Evolutionary conservation across 2,888 invertebrate genomes (phyloP).

Genomic region (Callyntrura guangdongensis): DNA sequence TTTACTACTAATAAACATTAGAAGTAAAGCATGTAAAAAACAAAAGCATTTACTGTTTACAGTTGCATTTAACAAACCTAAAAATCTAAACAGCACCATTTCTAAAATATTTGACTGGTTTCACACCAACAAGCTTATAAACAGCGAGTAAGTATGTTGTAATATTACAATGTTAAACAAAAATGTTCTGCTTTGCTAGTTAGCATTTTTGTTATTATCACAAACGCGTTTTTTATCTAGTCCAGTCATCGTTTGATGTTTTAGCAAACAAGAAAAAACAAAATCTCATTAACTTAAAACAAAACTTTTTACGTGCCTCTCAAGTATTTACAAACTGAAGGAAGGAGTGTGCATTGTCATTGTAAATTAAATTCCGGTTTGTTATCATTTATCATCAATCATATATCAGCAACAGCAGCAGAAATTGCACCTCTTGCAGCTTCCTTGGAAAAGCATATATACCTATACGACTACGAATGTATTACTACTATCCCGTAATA

Average conservation of each 20-base stretch:
- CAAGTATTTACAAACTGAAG: not conserved
- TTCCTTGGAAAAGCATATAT: not conserved
- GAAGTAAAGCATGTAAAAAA: too few species aligned
- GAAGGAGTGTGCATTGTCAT: slow-evolving; percentile 35
- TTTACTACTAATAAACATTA: too few species aligned
- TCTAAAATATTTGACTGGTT: too few species aligned
- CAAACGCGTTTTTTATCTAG: not conserved
- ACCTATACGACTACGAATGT: not conserved
- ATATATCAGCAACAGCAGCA: slow-evolving; percentile 8
- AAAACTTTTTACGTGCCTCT: slow-evolving; percentile 21
- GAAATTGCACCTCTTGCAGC: slow-evolving; percentile 1
- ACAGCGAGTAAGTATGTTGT: too few species aligned
- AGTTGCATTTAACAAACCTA: too few species aligned
- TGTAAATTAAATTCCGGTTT: slow-evolving; percentile 49
- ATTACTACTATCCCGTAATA: too few species aligned
- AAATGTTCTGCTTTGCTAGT: too few species aligned
- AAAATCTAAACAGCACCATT: too few species aligned
- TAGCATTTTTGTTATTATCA: too few species aligned
- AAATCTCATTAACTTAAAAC: slow-evolving; percentile 55
- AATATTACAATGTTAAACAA: too few species aligned
- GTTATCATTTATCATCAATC: slow-evolving; percentile 18
- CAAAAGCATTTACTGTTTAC: too few species aligned
- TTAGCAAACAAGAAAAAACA: slow-evolving; percentile 14
- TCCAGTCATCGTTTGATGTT: not conserved
- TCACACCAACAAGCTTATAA: too few species aligned